These are phyloP conservation scores for Monarcha castaneiventris DNA, from an alignment of 2,113 vertebrate species.

Conservation along the genomic window DNA sequence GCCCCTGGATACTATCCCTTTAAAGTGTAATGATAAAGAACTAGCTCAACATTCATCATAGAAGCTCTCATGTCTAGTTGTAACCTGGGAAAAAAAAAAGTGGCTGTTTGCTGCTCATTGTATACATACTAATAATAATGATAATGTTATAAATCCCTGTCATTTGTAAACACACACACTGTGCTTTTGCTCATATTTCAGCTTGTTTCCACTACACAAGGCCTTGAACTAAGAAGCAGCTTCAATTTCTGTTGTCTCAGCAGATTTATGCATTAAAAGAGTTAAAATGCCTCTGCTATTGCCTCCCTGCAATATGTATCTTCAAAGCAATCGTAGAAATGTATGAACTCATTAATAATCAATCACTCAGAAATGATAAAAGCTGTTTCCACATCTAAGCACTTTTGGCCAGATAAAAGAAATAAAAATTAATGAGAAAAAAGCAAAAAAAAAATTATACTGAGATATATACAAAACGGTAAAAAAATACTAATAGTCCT, in stretches of 20 bases:
- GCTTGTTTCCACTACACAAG: slow-evolving; percentile 51
- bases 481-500: slow-evolving; percentile 75
- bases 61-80: slow-evolving; percentile 31
- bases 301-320: slow-evolving; percentile 41
- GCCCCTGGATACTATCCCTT: slow-evolving; percentile 65
- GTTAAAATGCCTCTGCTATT: slow-evolving; percentile 50
- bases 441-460: slow-evolving; percentile 44
- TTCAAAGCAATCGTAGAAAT: slow-evolving; percentile 65
- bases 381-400: slow-evolving; percentile 53
- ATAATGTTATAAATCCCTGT: slow-evolving; percentile 49
- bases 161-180: slow-evolving; percentile 71
- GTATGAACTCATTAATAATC: slow-evolving; percentile 68
- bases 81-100: slow-evolving; percentile 18
- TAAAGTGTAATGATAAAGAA: slow-evolving; percentile 56
- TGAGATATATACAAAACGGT: slow-evolving; percentile 79
- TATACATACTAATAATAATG: background rate
- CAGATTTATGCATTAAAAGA: slow-evolving; percentile 27
- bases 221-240: slow-evolving; percentile 54
- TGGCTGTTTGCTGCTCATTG: slow-evolving; percentile 2
- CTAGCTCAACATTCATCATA: slow-evolving; percentile 54
- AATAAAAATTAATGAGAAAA: slow-evolving; percentile 68
- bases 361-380: slow-evolving; percentile 54
- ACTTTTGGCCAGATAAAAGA: slow-evolving; percentile 71
- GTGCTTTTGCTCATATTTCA: slow-evolving; percentile 76
- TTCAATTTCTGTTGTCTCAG: slow-evolving; percentile 55